Percentiles rank a stretch among this genome's conserved stretches.
phyloP scores from a whole-genome alignment of 2,888 invertebrate genomes.

The Ceraclea dissimilis region DNA sequence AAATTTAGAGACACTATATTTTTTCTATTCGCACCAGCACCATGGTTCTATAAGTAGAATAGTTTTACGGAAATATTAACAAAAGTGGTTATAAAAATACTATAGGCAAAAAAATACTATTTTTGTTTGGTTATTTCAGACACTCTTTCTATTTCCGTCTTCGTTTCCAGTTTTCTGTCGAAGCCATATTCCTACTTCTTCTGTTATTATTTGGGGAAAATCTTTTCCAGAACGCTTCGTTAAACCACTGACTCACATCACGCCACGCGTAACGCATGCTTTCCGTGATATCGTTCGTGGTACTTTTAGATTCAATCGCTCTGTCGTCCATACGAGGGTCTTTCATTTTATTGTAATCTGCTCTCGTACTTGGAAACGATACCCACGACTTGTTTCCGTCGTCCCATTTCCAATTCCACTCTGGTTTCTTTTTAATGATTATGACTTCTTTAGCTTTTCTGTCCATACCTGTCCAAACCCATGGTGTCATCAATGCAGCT shows the following conservation, averaged over 20 bases:
- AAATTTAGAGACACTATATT: too few species aligned
- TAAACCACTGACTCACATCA: neutral
- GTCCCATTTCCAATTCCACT: conserved; percentile 56
- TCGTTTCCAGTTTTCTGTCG: conserved; percentile 19
- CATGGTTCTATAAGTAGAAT: too few species aligned
- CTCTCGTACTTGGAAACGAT: conserved; percentile 23
- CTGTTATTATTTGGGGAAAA: neutral
- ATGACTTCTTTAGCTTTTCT: conserved; percentile 40
- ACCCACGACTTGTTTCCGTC: conserved; percentile 49
- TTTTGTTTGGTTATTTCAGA: too few species aligned
- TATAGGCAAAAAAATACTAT: too few species aligned
- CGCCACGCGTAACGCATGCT: neutral
- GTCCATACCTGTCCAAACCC: conserved; percentile 48
- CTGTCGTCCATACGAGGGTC: neutral
- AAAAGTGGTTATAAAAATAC: too few species aligned
- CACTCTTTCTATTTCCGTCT: too few species aligned
- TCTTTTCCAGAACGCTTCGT: neutral
- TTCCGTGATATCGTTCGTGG: neutral
- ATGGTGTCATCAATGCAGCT: conserved; percentile 56
- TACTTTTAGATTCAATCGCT: neutral
- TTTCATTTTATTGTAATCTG: neutral
- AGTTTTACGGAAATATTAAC: too few species aligned
- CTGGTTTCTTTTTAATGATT: conserved; percentile 39
- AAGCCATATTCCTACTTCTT: conserved; percentile 1
- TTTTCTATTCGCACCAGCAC: too few species aligned